Base-by-base conservation (phyloP, 1,140 invertebrate species). In the Drosophila pectinifera region DNA sequence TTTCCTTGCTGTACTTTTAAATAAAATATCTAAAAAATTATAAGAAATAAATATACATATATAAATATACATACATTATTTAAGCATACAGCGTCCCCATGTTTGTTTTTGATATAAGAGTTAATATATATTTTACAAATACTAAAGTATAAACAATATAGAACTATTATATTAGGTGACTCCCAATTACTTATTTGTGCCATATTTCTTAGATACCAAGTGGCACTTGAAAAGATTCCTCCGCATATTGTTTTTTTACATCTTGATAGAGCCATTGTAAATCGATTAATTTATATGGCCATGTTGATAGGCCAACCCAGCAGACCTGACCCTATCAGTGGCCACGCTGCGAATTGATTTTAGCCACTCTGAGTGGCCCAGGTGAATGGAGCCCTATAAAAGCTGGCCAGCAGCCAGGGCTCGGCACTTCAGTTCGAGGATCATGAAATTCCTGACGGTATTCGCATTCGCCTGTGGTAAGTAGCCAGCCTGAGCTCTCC, bases 391-490 rank as follows among this genome's bases (percentile, higher is more conserved):
- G 8, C 2, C 39, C 39, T 85, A 85, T 85, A 84, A 80, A 84
- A 77, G 77, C 28, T 13, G 28, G 13, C 14, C 10, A 11, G 4
- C 16, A 1, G 1, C 14, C 14, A 28, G n/a, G 6, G 43, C 5
- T 4, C 6, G 8, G 1, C 38, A 55, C 28, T 28, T 43, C 48
- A 58, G 20, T 58, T 11, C 13, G 34, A 69, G 28, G 45, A 84
- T 57, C 48, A 84, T 84, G 81, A 85, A 84, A 55, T 36, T 77
- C 20, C 28, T 65, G 39, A 64, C 80, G 8, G 59, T 74, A 18
- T 70, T 80, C 38, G 55, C 82, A n/a, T 73, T 85, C 36, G 77
- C 49, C 58, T 73, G 77, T 67, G 80, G 80, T 84, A 85, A 63
- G 72, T 77, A 67, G 18, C 34, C 18, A 3, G 1, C 18, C 18